Percentiles rank a stretch among this genome's conserved stretches.
Conservation (phyloP, 2,888 invertebrate species). For the Drosophila trichaetosa region DNA sequence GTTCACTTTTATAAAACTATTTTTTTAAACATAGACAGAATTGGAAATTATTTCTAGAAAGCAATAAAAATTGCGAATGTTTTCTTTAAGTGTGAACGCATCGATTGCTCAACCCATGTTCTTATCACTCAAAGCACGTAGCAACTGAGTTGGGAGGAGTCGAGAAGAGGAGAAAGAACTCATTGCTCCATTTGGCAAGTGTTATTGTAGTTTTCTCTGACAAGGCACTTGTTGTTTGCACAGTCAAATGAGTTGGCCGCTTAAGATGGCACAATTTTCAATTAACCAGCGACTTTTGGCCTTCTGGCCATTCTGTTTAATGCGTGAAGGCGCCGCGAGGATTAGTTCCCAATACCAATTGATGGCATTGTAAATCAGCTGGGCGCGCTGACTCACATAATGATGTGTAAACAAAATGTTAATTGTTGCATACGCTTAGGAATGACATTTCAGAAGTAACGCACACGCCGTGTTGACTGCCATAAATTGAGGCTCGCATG, state of each 20-base stretch:
- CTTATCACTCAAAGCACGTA: slow-evolving; percentile 54
- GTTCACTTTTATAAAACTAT: not conserved
- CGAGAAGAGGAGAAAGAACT: not conserved
- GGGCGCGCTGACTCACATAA: slow-evolving; percentile 45
- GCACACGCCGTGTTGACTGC: slow-evolving; percentile 41
- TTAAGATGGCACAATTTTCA: slow-evolving; percentile 44
- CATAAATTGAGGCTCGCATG: slow-evolving; percentile 56
- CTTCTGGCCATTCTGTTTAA: slow-evolving; percentile 16
- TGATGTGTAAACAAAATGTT: slow-evolving; percentile 59
- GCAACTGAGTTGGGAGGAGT: not conserved
- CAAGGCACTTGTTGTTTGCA: slow-evolving; percentile 55
- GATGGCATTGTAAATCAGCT: slow-evolving; percentile 18
- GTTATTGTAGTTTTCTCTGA: slow-evolving; percentile 27
- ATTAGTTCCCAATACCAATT: slow-evolving; percentile 43
- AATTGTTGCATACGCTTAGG: slow-evolving; percentile 21
- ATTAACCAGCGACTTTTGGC: slow-evolving; percentile 38
- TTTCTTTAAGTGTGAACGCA: not conserved
- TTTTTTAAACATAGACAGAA: not conserved
- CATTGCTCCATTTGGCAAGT: slow-evolving; percentile 5
- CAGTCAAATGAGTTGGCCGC: slow-evolving; percentile 57
- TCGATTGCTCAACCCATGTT: not conserved
- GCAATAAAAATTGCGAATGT: fast-evolving
- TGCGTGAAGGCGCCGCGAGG: slow-evolving; percentile 21
- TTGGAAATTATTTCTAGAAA: not conserved
- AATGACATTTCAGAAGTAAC: slow-evolving; percentile 29